Conservation (phyloP, 2,113 vertebrate genomes). For the Malurus elegans region DNA sequence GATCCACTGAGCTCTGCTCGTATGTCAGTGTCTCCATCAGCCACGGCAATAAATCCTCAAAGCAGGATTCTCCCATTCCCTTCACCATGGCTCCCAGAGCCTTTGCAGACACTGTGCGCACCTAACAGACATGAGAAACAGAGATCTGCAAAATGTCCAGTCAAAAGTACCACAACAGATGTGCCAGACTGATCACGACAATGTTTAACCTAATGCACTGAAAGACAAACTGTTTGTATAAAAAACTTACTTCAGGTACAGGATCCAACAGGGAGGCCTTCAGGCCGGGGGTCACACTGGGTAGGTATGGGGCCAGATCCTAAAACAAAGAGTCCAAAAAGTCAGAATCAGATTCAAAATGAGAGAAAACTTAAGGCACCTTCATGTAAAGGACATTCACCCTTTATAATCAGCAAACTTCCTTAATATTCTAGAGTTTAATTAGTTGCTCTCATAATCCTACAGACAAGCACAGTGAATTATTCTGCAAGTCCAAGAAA, state of each 20-base stretch:
- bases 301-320: conserved; percentile 96
- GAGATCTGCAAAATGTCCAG: not conserved
- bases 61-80: conserved; percentile 96
- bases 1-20: conserved; percentile 97
- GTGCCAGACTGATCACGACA: not conserved
- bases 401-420: not conserved
- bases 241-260: conserved; percentile 88
- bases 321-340: conserved; percentile 44
- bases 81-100: conserved; percentile 98
- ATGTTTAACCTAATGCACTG: not conserved
- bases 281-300: conserved; percentile 94
- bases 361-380: not conserved
- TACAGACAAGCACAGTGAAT: not conserved
- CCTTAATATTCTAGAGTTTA: not conserved
- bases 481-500: not conserved
- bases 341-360: not conserved
- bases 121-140: conserved; percentile 68
- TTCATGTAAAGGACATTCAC: not conserved
- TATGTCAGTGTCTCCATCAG: conserved; percentile 97
- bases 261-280: conserved; percentile 94
- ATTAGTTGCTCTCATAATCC: not conserved
- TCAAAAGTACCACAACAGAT: not conserved
- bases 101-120: conserved; percentile 95
- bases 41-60: conserved; percentile 95
- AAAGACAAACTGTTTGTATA: not conserved